Evolutionary conservation across 2,113 vertebrate species (phyloP), one percentile per base, ranked within the genome.

Genomic region (Protomyctophum bolini): DNA sequence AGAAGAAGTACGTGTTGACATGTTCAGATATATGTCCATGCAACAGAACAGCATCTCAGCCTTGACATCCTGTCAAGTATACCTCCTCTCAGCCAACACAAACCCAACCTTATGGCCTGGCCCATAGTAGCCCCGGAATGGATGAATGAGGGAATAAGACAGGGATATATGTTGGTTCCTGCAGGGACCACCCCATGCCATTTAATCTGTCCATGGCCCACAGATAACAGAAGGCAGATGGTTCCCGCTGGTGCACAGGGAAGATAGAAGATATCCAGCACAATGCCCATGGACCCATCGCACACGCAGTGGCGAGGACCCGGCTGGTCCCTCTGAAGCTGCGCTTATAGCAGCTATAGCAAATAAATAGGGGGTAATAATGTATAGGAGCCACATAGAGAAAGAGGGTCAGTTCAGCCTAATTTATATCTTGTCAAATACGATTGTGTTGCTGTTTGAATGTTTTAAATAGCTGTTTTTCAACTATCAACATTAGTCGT

Each of bases 181-280:
- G 75, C 67, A 72, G 86, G 76, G 83, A 87, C 75, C 87, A 83
- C 84, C 81, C 84, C 79, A 81, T 85, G 89, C 83, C 85, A 90
- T 90, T 84, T 90, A 89, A 88, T 90, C 84, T 87, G 83, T 86
- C 84, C 78, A 78, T 85, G 66, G 51, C 84, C 76, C 79, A 83
- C 73, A 83, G 87, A 90, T 80, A 82, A 83, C 87, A 88, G 86
- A 80, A 89, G 90, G 87, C 89, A 90, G 86, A 91, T 91, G 89
- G 90, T 87, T 81, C 29, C 83, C 71, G 80, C 79, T 75, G 74
- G 80, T 82, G 83, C 65, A 6, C 58, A 70, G 82, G 70, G 33
- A 66, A 87, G 86, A 87, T 68, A 77, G 81, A 76, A 83, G 84
- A 86, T 74, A 74, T 73, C 60, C 56, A 57, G 74, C 73, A 81